A percentile compares a stretch with the other conserved stretches of the same genome.
phyloP scores from a whole-genome alignment of 2,888 invertebrate species.

The Pelosia muscerda region DNA sequence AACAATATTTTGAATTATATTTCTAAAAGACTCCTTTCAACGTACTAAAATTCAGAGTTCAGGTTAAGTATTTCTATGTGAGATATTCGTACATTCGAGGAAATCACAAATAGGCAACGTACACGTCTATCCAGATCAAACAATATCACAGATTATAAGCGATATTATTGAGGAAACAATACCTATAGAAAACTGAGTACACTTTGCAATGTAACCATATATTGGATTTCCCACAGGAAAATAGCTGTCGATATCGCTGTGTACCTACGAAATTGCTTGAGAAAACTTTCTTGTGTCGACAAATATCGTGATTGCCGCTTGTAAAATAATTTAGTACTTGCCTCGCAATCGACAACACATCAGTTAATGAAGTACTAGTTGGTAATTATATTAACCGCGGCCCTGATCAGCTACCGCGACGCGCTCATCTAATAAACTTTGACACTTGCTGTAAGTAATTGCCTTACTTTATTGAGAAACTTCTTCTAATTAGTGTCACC shows the following conservation, averaged over 20 bases:
- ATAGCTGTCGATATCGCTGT: not conserved
- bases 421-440: not conserved
- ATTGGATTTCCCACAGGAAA: slow-evolving; percentile 10
- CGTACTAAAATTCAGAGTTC: no score
- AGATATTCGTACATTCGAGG: not conserved
- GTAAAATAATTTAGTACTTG: slow-evolving; percentile 4
- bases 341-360: not conserved
- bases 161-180: slow-evolving; percentile 5
- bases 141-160: slow-evolving; percentile 2
- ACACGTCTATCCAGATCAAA: not conserved
- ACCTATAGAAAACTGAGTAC: not conserved
- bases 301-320: slow-evolving; percentile 7
- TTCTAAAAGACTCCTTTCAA: no score
- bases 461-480: slow-evolving; percentile 2
- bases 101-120: not conserved
- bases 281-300: slow-evolving; percentile 11
- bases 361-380: not conserved
- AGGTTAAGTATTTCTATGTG: no score
- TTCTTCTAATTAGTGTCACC: not conserved
- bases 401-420: not conserved
- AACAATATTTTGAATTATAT: no score
- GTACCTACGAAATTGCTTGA: slow-evolving; percentile 2
- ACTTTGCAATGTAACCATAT: not conserved
- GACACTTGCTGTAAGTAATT: not conserved
- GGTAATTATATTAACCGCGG: not conserved